Conservation (phyloP, 2,113 vertebrate genomes). For the Pteruthius melanotis region DNA sequence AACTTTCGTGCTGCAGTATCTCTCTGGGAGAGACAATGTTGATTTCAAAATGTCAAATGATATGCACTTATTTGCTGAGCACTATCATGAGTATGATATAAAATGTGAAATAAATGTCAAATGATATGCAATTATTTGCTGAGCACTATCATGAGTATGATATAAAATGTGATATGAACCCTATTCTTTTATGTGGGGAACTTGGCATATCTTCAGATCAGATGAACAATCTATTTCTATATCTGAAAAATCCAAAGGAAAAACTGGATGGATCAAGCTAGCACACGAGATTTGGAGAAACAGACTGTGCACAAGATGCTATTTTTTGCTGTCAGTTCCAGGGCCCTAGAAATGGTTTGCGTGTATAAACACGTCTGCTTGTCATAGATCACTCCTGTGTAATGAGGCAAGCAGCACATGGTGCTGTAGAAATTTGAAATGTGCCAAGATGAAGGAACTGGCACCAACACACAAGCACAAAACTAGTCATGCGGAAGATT, state of each 20-base stretch:
- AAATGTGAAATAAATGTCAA: too few relatives aligned
- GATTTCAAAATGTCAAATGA: slow-evolving; percentile 34
- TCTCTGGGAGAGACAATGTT: not conserved
- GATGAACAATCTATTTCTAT: not conserved
- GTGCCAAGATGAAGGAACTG: slow-evolving; percentile 12
- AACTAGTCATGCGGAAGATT: slow-evolving; percentile 27
- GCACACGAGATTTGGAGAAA: not conserved
- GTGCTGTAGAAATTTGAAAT: slow-evolving; percentile 25
- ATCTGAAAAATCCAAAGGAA: not conserved
- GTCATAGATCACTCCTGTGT: slow-evolving; percentile 35
- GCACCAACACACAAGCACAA: not conserved
- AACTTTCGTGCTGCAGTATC: not conserved
- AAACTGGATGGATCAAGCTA: slow-evolving; percentile 21
- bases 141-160: not conserved
- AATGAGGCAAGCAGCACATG: slow-evolving; percentile 54
- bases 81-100: not conserved
- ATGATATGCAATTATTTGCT: not conserved
- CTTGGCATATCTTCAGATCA: not conserved
- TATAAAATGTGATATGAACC: not conserved
- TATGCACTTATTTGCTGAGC: not conserved
- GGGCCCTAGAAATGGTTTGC: not conserved
- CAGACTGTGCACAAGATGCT: slow-evolving; percentile 22
- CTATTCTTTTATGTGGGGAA: not conserved
- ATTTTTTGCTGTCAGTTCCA: slow-evolving; percentile 29
- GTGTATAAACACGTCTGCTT: slow-evolving; percentile 1